Base-by-base conservation (phyloP, 2,113 vertebrate genomes). In the Pyrgilauda ruficollis region DNA sequence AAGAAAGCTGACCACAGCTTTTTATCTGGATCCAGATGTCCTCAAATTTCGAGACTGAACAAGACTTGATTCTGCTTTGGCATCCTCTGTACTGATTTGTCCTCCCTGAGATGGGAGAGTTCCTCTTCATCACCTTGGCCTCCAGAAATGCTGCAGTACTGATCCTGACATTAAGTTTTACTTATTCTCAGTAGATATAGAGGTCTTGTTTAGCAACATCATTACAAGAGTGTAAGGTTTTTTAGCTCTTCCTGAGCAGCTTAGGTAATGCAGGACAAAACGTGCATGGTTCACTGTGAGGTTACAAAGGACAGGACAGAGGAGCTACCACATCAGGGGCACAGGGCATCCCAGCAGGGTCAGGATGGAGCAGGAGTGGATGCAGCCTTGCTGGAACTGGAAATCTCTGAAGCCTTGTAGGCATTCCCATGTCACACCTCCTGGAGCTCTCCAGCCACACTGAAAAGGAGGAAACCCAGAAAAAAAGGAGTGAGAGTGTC, bases 21-120 rank as follows among this genome's bases (percentile, higher is more conserved):
- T 87, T 94, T 39, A 75, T 94, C 49, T 82, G 62, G 66, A 85
- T 79, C 92, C 79, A 95, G 52, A 89, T 50, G 20, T 92, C 64
- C 49, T 94, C 74, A 93, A 10, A 86, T 92, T 89, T 77, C 58
- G 83, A 41, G 17, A 64, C 82, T 70, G 78, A 92, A 86, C 80
- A 94, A 90, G 46, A 56, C 26, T 74, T 61, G 41, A 35, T 52
- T 88, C 52, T 91, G 28, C 49, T 93, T 90, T 83, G 83, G 52
- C 68, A 82, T 41, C 28, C 39, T 63, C 56, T 74, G 15, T 56
- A 26, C 18, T 39, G n/a, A 59, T 63, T 83, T 55, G 31, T 49
- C 58, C 70, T 91, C 62, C 31, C 10, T 67, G 56, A 67, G 12
- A 10, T 55, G 43, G 11, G 39, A 92, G 13, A 74, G 6, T 56